Conservation (phyloP, 2,888 invertebrate genomes). For the Brachyptera putata region DNA sequence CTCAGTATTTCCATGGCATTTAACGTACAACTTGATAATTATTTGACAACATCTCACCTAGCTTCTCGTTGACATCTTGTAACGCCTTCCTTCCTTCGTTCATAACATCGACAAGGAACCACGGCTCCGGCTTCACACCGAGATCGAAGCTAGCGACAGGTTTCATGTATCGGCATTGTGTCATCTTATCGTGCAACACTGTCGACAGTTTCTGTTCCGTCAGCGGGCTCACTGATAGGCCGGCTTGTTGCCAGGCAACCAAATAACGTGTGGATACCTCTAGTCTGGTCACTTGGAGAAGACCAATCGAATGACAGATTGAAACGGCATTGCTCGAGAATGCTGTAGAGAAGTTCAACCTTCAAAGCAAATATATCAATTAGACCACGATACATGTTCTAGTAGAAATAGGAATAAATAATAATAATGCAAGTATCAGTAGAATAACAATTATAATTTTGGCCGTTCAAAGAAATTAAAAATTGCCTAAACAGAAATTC, state of each 20-base stretch:
- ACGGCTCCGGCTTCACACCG: constrained; percentile 56
- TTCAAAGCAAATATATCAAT: constrained; percentile 41
- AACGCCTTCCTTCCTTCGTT: constrained; percentile 72
- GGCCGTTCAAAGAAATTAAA: too few species aligned
- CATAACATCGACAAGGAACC: constrained; percentile 81
- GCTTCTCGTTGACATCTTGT: constrained; percentile 70
- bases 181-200: constrained; percentile 87
- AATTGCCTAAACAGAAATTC: too few species aligned
- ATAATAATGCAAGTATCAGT: too few species aligned
- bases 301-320: constrained; percentile 81
- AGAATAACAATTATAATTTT: too few species aligned
- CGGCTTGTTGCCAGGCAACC: constrained; percentile 43
- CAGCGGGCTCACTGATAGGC: constrained; percentile 31
- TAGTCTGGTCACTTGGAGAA: constrained; percentile 69
- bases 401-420: too few species aligned
- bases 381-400: too few species aligned
- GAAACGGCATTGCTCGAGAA: constrained; percentile 95
- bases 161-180: constrained; percentile 77
- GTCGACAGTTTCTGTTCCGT: constrained; percentile 48
- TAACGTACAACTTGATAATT: too few species aligned
- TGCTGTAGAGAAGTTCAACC: constrained; percentile 92
- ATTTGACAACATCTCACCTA: too few species aligned
- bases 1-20: too few species aligned
- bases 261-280: constrained; percentile 79
- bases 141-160: constrained; percentile 54